These are phyloP conservation scores for Cantharis lateralis DNA, from an alignment of 2,888 invertebrate species.

Conservation along the genomic window DNA sequence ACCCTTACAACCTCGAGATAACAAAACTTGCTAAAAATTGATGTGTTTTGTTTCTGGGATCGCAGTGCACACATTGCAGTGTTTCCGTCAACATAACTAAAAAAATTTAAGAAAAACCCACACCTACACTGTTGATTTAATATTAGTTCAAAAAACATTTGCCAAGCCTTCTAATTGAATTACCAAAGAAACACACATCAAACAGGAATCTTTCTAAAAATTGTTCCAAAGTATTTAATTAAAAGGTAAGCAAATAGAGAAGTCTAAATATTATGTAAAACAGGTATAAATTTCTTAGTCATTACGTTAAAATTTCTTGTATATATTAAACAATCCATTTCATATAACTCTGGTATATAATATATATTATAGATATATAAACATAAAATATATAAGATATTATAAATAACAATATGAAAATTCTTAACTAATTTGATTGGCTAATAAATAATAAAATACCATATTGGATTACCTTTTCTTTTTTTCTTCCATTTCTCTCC, in stretches of 20 bases:
- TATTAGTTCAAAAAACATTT: neutral
- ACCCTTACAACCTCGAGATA: neutral
- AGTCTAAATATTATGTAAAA: neutral
- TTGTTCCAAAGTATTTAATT: neutral
- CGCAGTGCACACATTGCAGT: neutral
- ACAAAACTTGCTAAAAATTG: neutral
- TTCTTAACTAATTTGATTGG: constrained; percentile 28
- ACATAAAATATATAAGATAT: constrained; percentile 50
- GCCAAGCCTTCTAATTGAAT: neutral
- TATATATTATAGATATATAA: constrained; percentile 38
- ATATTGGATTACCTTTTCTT: constrained; percentile 51
- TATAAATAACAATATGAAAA: constrained; percentile 40
- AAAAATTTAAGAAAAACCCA: neutral
- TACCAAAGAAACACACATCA: neutral
- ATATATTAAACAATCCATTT: constrained; percentile 42
- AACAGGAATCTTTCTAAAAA: neutral
- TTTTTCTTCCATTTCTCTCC: constrained; percentile 49
- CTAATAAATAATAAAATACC: constrained; percentile 24
- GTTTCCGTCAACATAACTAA: neutral
- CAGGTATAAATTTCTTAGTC: neutral
- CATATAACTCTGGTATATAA: constrained; percentile 31
- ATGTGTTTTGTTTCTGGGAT: neutral
- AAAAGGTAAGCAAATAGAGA: neutral
- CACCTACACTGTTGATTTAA: neutral
- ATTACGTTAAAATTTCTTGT: constrained; percentile 2